A percentile compares a stretch with the other conserved stretches of the same genome.
These are phyloP conservation scores for Heliconius ethilla DNA, from an alignment of 2,888 invertebrate species.

Conservation along the genomic window DNA sequence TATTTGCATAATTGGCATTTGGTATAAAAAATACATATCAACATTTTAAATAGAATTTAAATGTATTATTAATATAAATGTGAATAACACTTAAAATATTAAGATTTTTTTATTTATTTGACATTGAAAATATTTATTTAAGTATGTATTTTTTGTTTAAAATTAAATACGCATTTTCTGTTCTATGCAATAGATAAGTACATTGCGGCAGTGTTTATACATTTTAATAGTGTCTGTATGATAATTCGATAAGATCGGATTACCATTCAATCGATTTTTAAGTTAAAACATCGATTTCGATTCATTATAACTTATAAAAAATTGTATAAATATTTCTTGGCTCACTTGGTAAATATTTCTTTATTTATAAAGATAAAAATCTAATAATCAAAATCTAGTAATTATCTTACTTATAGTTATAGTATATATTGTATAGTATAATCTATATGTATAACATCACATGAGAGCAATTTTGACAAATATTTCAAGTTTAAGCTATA, in stretches of 20 bases:
- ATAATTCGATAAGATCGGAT: not conserved
- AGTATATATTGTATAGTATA: too few relatives aligned
- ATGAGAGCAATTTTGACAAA: too few relatives aligned
- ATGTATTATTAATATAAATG: not conserved
- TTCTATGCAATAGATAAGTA: not conserved
- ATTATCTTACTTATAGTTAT: too few relatives aligned
- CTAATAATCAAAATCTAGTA: too few relatives aligned
- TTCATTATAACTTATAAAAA: not conserved
- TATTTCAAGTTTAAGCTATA: not conserved
- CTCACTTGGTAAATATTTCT: too few relatives aligned
- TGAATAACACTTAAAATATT: not conserved
- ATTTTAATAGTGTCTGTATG: slow-evolving; percentile 8
- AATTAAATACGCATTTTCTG: not conserved
- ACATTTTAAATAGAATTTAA: not conserved
- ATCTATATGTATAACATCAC: too few relatives aligned
- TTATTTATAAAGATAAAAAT: not conserved
- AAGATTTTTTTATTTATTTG: not conserved
- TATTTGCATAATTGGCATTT: not conserved
- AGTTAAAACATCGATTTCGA: not conserved
- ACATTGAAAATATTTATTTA: not conserved
- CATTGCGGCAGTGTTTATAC: slow-evolving; percentile 1
- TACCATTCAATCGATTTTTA: not conserved
- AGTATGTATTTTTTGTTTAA: not conserved
- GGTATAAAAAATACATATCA: not conserved
- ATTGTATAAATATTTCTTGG: not conserved